Conservation (phyloP, 2,797 vertebrate species). For the Phrynocephalus guinanensis region DNA sequence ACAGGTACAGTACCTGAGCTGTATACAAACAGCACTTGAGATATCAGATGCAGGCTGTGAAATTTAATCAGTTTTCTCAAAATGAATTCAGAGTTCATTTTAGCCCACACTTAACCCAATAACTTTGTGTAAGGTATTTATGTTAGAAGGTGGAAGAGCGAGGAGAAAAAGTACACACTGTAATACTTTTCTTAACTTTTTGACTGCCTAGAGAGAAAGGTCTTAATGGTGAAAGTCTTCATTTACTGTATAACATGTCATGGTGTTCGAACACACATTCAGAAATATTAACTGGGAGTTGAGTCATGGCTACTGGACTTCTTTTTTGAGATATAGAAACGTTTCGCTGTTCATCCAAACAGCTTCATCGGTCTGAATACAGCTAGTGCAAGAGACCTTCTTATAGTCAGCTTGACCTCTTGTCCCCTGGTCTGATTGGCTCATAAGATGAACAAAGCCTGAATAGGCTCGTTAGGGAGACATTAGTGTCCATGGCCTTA, state of each 20-base stretch:
- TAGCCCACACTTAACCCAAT: background rate
- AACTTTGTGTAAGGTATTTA: background rate
- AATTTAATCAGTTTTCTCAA: background rate
- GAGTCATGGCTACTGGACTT: no score
- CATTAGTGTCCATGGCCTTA: no score
- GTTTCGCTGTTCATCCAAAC: no score
- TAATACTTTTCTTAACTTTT: background rate
- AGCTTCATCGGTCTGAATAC: no score
- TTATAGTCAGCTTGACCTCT: no score
- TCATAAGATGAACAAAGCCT: no score
- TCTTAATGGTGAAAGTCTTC: background rate
- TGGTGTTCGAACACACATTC: background rate
- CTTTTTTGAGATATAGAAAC: no score
- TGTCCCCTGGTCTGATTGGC: no score
- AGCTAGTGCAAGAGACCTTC: no score
- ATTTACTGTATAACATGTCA: background rate
- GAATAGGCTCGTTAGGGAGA: no score
- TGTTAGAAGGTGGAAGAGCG: background rate
- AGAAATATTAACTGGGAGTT: background rate
- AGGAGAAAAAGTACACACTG: background rate
- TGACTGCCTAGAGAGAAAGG: background rate
- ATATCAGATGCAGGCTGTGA: background rate
- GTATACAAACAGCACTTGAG: background rate
- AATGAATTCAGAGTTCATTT: conserved; percentile 3
- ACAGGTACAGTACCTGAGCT: background rate